Conservation (phyloP, 2,113 vertebrate species). For the Toxostoma redivivum region DNA sequence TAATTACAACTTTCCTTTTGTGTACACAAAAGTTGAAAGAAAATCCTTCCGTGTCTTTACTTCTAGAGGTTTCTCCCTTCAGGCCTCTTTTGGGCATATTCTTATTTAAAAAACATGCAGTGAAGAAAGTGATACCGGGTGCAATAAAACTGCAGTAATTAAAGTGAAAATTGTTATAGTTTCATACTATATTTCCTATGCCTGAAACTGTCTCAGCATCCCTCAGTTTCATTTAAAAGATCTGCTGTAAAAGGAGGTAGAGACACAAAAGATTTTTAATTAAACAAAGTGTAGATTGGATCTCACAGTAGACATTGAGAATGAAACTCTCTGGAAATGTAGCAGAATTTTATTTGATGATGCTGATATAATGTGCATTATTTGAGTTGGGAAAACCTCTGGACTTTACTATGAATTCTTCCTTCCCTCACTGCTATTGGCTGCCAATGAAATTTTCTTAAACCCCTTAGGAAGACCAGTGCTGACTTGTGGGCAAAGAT, state of each 20-base stretch:
- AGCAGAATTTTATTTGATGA: background rate
- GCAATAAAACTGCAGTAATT: background rate
- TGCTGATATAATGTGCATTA: background rate
- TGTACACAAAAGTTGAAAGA: background rate
- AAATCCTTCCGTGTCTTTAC: background rate
- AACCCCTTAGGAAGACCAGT: background rate
- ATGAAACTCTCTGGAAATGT: background rate
- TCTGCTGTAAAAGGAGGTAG: background rate
- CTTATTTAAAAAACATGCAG: background rate
- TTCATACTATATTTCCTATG: background rate
- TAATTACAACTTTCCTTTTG: background rate
- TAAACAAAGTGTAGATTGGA: constrained; percentile 44
- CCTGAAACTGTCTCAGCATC: background rate
- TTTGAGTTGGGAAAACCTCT: background rate
- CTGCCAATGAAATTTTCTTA: background rate
- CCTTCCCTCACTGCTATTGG: background rate
- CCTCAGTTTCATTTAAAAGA: background rate
- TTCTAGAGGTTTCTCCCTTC: background rate
- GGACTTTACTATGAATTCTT: background rate
- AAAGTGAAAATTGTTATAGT: background rate
- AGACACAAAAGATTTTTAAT: constrained; percentile 49
- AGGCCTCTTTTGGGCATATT: background rate
- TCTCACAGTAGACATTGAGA: background rate
- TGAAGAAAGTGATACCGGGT: background rate
- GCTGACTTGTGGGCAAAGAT: background rate